Conservation (phyloP, 2,888 invertebrate genomes). For the Ormyrus thymus region DNA sequence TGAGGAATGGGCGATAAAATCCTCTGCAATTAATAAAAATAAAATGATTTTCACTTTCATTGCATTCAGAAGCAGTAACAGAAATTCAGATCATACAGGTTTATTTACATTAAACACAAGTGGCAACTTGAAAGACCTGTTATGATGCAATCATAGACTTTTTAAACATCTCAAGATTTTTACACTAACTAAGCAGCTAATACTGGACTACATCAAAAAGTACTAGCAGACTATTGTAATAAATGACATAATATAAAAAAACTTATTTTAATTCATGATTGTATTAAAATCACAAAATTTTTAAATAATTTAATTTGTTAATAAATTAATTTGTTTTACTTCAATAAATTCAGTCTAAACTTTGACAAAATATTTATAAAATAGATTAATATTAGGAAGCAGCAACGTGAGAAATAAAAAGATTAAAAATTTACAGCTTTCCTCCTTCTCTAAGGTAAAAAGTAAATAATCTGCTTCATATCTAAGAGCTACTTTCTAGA, state of each 20-base stretch:
- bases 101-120: constrained; percentile 44
- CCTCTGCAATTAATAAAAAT: constrained; percentile 79
- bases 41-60: constrained; percentile 9
- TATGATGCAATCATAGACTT: constrained; percentile 44
- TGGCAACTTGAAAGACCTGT: constrained; percentile 53
- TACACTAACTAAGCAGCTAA: constrained; percentile 5
- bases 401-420: background rate
- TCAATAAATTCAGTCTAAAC: background rate
- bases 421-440: constrained; percentile 11
- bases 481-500: constrained; percentile 43
- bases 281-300: too few relatives aligned
- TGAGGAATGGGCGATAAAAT: constrained; percentile 90
- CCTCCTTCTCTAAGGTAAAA: constrained; percentile 5
- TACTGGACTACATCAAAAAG: constrained; percentile 2
- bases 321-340: background rate
- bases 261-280: too few relatives aligned
- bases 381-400: background rate
- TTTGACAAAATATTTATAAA: background rate
- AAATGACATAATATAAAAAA: constrained; percentile 17
- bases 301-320: too few relatives aligned
- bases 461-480: constrained; percentile 23
- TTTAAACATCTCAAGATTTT: constrained; percentile 41
- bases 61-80: constrained; percentile 20
- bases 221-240: background rate
- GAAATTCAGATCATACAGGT: constrained; percentile 34